Base-by-base conservation (phyloP, 2,888 invertebrate genomes). In the Zhengitettix transpicula region DNA sequence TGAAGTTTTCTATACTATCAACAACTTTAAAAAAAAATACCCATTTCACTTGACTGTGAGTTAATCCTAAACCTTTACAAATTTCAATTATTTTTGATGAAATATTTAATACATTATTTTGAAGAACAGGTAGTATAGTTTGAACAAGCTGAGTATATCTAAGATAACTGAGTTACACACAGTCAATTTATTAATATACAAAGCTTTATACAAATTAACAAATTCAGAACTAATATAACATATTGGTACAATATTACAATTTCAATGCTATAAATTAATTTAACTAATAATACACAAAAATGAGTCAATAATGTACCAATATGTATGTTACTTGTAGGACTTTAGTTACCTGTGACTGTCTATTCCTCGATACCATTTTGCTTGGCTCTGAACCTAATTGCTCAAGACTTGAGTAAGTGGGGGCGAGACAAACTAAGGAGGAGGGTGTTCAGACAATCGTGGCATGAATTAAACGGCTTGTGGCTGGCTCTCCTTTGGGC, bases 391-490 rank as follows among this genome's bases (percentile, higher is more conserved):
- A 47, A 47, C 47, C 47, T 47, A 47, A 47, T 8, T 47, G 12
- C 47, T 47, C 47, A 7, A 8, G 47, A 47, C 14, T 41, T 42
- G 56, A 42, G 56, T 56, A 42, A 41, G 47, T 47, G n/a, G 47
- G 47, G 47, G 47, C 47, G 47, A 14, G n/a, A 12, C n/a, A 47
- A 47, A 15, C 40, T n/a, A 53, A 58, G 59, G 60, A 58, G 56
- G 54, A 60, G 55, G 58, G 58, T 58, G 61, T 47, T 40, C 56
- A 61, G 60, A 60, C 59, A 61, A 59, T 61, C 61, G 61, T 61
- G 59, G 61, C 61, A 59, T 59, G 58, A 58, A 40, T 47, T 58
- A 58, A 61, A 56, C 56, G 53, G 61, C 56, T 59, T 59, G 58
- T 58, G 59, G 58, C 59, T 57, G 56, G 56, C 59, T 61, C 59